phyloP scores from a whole-genome alignment of 2,888 invertebrate species.

The Coelopa pilipes region DNA sequence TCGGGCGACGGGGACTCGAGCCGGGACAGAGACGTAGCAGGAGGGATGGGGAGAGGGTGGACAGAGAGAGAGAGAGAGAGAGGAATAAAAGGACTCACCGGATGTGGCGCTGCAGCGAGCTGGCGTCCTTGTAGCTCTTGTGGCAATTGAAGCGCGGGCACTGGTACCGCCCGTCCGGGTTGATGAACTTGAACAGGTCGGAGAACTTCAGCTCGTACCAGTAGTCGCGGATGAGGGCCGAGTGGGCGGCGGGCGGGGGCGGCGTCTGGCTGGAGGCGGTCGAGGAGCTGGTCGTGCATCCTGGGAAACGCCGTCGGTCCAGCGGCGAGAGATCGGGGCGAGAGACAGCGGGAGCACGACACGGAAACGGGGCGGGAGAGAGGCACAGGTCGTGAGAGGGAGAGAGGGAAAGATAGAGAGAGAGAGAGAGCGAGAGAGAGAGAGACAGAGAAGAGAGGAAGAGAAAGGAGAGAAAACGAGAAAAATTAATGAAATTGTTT shows the following conservation, averaged over 20 bases:
- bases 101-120: constrained; percentile 68
- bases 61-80: background rate
- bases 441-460: constrained; percentile 38
- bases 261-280: constrained; percentile 62
- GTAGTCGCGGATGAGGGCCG: constrained; percentile 64
- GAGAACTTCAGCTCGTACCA: constrained; percentile 68
- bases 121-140: constrained; percentile 68
- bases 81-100: constrained; percentile 58
- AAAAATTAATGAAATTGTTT: constrained; percentile 37
- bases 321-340: background rate
- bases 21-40: constrained; percentile 25
- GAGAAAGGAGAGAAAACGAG: constrained; percentile 31
- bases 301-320: constrained; percentile 36
- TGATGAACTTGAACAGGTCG: constrained; percentile 67
- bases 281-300: constrained; percentile 57
- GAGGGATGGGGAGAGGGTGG: background rate
- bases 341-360: background rate
- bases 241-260: constrained; percentile 57
- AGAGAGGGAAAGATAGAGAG: constrained; percentile 5
- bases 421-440: constrained; percentile 18
- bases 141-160: constrained; percentile 67
- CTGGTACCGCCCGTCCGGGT: constrained; percentile 67
- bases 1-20: no score
- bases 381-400: background rate
- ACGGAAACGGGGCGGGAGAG: background rate